A percentile compares a stretch with the other conserved stretches of the same genome.
phyloP scores from a whole-genome alignment of 2,113 vertebrate genomes.

The Damaliscus lunatus region DNA sequence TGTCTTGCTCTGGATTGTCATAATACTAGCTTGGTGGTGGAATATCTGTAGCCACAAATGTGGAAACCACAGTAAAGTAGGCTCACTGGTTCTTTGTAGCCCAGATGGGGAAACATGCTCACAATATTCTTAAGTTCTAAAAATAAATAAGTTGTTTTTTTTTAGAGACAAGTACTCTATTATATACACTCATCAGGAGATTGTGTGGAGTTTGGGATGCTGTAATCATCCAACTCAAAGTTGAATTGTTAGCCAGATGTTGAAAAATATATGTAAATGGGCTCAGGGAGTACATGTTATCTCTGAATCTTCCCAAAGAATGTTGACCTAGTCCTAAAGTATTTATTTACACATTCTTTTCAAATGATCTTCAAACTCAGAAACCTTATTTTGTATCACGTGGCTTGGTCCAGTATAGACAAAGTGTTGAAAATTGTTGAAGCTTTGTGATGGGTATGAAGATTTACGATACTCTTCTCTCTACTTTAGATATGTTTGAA shows the following conservation, averaged over 20 bases:
- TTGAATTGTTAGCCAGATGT: slow-evolving; percentile 59
- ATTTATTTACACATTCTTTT: slow-evolving; percentile 49
- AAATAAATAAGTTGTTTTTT: slow-evolving; percentile 60
- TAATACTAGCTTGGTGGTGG: neutral
- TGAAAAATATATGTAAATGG: slow-evolving; percentile 59
- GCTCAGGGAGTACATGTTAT: slow-evolving; percentile 21
- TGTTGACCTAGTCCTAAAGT: slow-evolving; percentile 24
- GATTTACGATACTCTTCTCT: neutral
- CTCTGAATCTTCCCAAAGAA: slow-evolving; percentile 35
- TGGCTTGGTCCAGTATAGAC: neutral
- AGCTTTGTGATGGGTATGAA: neutral
- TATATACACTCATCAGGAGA: slow-evolving; percentile 58
- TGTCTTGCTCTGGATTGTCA: neutral
- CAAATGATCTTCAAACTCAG: neutral
- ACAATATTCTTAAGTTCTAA: slow-evolving; percentile 55
- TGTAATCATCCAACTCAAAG: slow-evolving; percentile 61
- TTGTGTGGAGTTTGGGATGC: slow-evolving; percentile 31
- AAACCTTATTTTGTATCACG: neutral
- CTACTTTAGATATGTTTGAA: neutral
- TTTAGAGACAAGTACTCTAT: slow-evolving; percentile 58
- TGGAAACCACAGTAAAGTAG: neutral
- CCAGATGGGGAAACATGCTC: slow-evolving; percentile 17
- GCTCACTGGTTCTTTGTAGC: slow-evolving; percentile 59
- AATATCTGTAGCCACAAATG: slow-evolving; percentile 9
- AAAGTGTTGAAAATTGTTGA: neutral